Evolutionary conservation across 2,113 vertebrate species (phyloP).

Genomic region (Bagarius yarrelli): DNA sequence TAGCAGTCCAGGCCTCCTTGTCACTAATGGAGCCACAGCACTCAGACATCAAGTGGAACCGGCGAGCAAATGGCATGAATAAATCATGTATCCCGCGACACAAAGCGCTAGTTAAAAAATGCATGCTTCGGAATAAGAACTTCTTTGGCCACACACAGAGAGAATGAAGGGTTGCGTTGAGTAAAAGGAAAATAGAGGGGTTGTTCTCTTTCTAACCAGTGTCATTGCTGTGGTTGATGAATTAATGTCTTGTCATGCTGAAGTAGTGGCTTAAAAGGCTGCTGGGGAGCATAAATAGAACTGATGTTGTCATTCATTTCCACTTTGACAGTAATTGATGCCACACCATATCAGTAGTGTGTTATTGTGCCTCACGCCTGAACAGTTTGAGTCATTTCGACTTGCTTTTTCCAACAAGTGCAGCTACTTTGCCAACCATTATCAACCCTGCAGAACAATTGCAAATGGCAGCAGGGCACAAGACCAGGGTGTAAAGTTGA

Average conservation of each 20-base stretch:
- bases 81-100: slow-evolving; percentile 55
- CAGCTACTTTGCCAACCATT: slow-evolving; percentile 40
- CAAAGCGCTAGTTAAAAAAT: slow-evolving; percentile 54
- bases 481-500: slow-evolving; percentile 20
- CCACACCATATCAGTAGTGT: slow-evolving; percentile 34
- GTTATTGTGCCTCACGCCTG: slow-evolving; percentile 26
- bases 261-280: slow-evolving; percentile 44
- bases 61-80: slow-evolving; percentile 47
- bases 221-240: slow-evolving; percentile 43
- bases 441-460: slow-evolving; percentile 34
- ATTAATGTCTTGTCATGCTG: slow-evolving; percentile 51
- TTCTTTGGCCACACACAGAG: slow-evolving; percentile 32
- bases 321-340: slow-evolving; percentile 50
- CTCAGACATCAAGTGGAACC: slow-evolving; percentile 45
- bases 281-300: slow-evolving; percentile 49
- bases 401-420: slow-evolving; percentile 25
- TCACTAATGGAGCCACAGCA: slow-evolving; percentile 51
- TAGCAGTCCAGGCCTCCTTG: slow-evolving; percentile 28
- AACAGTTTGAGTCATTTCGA: slow-evolving; percentile 38
- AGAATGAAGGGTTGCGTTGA: slow-evolving; percentile 30
- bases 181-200: slow-evolving; percentile 45
- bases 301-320: slow-evolving; percentile 44
- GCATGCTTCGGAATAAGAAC: slow-evolving; percentile 47
- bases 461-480: slow-evolving; percentile 39
- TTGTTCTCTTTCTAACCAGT: slow-evolving; percentile 31